phyloP scores from a whole-genome alignment of 2,113 vertebrate species.

The Dasyornis broadbenti region DNA sequence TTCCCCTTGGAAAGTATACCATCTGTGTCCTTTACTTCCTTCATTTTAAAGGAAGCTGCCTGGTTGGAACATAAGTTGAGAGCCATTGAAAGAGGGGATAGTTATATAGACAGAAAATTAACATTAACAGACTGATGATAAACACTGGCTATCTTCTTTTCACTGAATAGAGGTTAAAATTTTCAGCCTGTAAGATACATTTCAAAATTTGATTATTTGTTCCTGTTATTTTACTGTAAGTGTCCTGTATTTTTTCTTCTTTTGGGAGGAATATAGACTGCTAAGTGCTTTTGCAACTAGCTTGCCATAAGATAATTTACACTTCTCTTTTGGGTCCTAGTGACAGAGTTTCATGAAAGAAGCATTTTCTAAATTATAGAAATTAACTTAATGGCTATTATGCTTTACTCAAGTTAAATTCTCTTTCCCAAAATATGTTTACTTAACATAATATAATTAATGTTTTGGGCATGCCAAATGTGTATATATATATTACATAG shows the following conservation, averaged over 20 bases:
- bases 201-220: neutral
- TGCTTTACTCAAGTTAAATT: neutral
- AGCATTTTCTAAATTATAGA: neutral
- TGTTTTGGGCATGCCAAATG: neutral
- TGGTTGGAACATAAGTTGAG: neutral
- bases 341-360: neutral
- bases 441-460: neutral
- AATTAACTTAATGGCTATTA: neutral
- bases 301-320: neutral
- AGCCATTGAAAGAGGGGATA: neutral
- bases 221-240: neutral
- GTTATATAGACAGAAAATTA: neutral
- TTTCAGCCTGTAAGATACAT: neutral
- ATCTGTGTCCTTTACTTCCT: neutral
- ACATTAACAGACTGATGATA: neutral
- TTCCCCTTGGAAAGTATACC: neutral
- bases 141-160: neutral
- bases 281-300: neutral
- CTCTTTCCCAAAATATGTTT: neutral
- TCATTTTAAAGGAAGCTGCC: neutral
- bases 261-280: neutral
- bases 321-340: neutral
- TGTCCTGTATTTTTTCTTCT: neutral
- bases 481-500: neutral
- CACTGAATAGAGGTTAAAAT: neutral